Evolutionary conservation across 2,113 vertebrate genomes (phyloP).

Genomic region (Oncorhynchus kisutch): DNA sequence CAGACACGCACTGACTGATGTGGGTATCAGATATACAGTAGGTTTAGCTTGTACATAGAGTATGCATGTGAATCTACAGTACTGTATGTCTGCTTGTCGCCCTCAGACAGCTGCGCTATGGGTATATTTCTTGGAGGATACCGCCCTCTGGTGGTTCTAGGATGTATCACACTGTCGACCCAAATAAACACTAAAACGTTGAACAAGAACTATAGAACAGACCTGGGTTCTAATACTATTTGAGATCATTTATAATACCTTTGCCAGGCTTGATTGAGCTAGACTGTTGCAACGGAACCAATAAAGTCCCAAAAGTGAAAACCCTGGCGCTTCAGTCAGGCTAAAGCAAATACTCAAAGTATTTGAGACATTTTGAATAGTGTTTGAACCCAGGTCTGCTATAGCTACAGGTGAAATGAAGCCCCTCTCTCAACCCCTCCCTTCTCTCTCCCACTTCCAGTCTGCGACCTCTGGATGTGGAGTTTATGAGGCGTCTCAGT

Average conservation of each 20-base stretch:
- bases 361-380: not conserved
- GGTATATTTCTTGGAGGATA: slow-evolving; percentile 8
- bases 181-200: no score
- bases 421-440: not conserved
- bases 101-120: not conserved
- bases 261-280: no score
- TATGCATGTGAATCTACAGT: slow-evolving; percentile 2
- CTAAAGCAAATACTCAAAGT: no score
- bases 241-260: no score
- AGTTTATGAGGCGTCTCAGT: slow-evolving; percentile 98
- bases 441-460: slow-evolving; percentile 57
- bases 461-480: slow-evolving; percentile 93
- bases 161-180: not conserved
- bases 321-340: no score
- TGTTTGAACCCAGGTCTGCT: not conserved
- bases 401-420: not conserved
- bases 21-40: slow-evolving; percentile 5
- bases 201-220: no score
- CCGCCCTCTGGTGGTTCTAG: slow-evolving; percentile 50
- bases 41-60: not conserved
- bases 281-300: no score
- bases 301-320: not conserved
- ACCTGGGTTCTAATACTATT: no score
- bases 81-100: not conserved
- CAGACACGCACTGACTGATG: not conserved